Evolutionary conservation across 1,140 invertebrate species (phyloP), one percentile per base, ranked within the genome.

Genomic region (Conus ventricosus): DNA sequence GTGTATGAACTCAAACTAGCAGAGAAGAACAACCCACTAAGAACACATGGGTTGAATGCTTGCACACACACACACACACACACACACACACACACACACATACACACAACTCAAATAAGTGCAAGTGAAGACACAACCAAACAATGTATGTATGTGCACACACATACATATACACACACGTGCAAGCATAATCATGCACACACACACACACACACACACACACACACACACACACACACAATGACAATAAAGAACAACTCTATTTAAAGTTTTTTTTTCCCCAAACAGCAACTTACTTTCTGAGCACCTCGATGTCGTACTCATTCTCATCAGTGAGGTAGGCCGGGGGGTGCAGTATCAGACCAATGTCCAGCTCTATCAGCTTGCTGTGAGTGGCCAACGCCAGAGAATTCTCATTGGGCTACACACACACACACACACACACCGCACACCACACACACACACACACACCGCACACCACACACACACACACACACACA

Each of bases 301-400:
- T 97, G 54, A 98, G 93, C 75, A 97, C 97, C 91, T 99, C 96
- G 90, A 99, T 97, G 95, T 99, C 99, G 93, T 98, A 97, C 96
- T 99, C 98, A 95, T 98, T 98, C 95, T 99, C 98, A 95, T 99
- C 98, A 95, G 98, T 98, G 17, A 96, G 91, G 98, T 98, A 99
- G 75, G 97, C 97, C 53, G 98, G 98, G 57, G 98, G 97, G 93
- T 98, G 97, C 5, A 98, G 94, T 55, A 99, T 95, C 55, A 98
- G 95, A 0, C 98, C 97, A 90, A 99, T 98, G 95, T 99, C 98
- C 96, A 99, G 97, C 96, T 99, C 99, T 95, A 99, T 98, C 20
- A 99, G 97, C 96, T 99, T 99, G 88, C 98, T 97, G 1, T 98
- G 98, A 89, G 98, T 99, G 20, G 98, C 97, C 90, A 99, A 95